Conservation (phyloP, 2,888 invertebrate species). For the Epicampocera succincta region DNA sequence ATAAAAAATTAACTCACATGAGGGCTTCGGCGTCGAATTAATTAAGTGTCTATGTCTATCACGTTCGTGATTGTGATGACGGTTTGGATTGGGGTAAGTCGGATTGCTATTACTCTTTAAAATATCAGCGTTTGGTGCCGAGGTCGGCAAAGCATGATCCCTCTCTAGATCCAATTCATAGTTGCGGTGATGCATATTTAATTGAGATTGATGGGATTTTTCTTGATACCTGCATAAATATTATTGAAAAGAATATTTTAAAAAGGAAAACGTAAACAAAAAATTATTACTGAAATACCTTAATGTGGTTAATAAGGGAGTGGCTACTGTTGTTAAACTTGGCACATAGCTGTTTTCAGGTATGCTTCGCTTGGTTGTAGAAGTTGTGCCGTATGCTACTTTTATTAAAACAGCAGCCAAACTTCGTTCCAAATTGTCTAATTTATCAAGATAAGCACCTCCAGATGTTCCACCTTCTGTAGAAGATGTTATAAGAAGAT, state of each 20-base stretch:
- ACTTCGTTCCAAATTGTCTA: constrained; percentile 85
- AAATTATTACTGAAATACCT: constrained; percentile 77
- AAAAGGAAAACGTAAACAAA: background rate
- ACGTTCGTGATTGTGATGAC: constrained; percentile 82
- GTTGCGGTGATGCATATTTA: constrained; percentile 80
- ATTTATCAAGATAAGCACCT: constrained; percentile 83
- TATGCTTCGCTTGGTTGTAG: constrained; percentile 86
- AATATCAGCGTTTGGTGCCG: constrained; percentile 90
- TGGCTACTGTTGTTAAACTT: constrained; percentile 85
- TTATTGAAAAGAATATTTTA: background rate
- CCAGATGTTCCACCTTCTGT: constrained; percentile 69
- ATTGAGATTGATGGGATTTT: constrained; percentile 78
- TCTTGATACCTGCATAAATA: constrained; percentile 75
- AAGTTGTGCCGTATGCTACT: constrained; percentile 86
- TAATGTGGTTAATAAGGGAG: constrained; percentile 84
- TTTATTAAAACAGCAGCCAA: constrained; percentile 87
- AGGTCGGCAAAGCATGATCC: constrained; percentile 88
- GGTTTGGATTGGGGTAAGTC: constrained; percentile 88
- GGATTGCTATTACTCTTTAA: constrained; percentile 89
- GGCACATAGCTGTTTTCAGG: constrained; percentile 85
- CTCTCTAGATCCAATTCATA: constrained; percentile 88
- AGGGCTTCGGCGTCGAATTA: constrained; percentile 80
- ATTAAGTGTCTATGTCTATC: constrained; percentile 78
- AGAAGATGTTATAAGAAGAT: constrained; percentile 62
- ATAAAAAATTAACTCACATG: constrained; percentile 74